Conservation (phyloP, 2,113 vertebrate species). For the Calyptomena viridis region DNA sequence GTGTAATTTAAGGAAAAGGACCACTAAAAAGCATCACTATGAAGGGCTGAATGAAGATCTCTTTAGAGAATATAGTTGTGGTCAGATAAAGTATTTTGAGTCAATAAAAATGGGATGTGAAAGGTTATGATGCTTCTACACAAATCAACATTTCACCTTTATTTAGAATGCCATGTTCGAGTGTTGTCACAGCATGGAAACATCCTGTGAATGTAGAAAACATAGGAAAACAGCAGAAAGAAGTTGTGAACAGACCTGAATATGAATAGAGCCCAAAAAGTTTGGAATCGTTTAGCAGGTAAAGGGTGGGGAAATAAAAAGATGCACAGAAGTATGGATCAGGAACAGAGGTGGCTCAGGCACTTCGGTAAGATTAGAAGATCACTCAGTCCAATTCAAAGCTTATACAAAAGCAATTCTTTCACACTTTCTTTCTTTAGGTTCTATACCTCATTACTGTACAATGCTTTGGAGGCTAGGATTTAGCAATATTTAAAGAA, state of each 20-base stretch:
- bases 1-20: slow-evolving; percentile 23
- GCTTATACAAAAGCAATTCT: background rate
- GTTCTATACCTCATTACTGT: background rate
- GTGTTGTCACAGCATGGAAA: background rate
- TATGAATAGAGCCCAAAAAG: background rate
- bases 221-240: background rate
- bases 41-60: slow-evolving; percentile 8
- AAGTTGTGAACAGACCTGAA: background rate
- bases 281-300: background rate
- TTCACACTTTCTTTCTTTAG: background rate
- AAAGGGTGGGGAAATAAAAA: background rate
- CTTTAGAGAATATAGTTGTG: background rate
- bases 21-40: background rate
- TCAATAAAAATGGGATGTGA: slow-evolving; percentile 29
- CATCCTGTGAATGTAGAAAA: background rate
- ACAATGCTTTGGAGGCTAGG: background rate
- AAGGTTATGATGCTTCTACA: background rate
- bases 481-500: background rate
- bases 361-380: background rate
- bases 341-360: background rate
- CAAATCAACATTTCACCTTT: slow-evolving; percentile 1
- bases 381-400: background rate
- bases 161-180: background rate
- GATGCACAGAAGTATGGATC: background rate
- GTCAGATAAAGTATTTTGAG: slow-evolving; percentile 31